Evolutionary conservation across 30 jellyfish, hydroid and myxozoan species (phyloP).

Genomic region (Clytia hemisphaerica): DNA sequence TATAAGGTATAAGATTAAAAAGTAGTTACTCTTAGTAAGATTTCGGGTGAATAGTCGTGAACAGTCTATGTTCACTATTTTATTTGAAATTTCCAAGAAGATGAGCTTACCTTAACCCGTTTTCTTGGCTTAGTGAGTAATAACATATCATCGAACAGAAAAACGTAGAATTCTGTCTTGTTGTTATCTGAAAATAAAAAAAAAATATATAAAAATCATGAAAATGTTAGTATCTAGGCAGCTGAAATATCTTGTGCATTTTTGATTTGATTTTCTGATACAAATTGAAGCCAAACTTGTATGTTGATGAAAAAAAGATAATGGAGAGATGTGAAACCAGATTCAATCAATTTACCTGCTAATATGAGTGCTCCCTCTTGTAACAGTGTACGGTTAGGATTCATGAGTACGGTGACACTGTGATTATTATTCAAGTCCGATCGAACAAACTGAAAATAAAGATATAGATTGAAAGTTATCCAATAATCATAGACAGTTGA

Average conservation of each 20-base stretch:
- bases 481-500: too few relatives aligned
- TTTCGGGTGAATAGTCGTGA: too few relatives aligned
- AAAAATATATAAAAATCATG: neutral
- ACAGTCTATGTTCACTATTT: too few relatives aligned
- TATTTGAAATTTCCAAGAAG: neutral
- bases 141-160: slow-evolving; percentile 70
- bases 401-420: slow-evolving; percentile 45
- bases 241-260: too few relatives aligned
- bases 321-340: neutral
- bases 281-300: too few relatives aligned
- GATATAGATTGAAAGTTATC: too few relatives aligned
- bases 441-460: slow-evolving; percentile 41
- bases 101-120: slow-evolving; percentile 43
- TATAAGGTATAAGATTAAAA: too few relatives aligned
- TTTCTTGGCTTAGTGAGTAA: slow-evolving; percentile 60
- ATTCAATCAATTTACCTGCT: slow-evolving; percentile 50
- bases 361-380: slow-evolving; percentile 62
- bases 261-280: too few relatives aligned
- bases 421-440: slow-evolving; percentile 28
- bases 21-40: too few relatives aligned
- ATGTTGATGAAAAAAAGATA: neutral
- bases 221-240: neutral
- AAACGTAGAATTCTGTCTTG: slow-evolving; percentile 56
- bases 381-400: slow-evolving; percentile 72
- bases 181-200: slow-evolving; percentile 33